Base-by-base conservation (phyloP, 1,140 invertebrate species). In the Zaprionus africanus region DNA sequence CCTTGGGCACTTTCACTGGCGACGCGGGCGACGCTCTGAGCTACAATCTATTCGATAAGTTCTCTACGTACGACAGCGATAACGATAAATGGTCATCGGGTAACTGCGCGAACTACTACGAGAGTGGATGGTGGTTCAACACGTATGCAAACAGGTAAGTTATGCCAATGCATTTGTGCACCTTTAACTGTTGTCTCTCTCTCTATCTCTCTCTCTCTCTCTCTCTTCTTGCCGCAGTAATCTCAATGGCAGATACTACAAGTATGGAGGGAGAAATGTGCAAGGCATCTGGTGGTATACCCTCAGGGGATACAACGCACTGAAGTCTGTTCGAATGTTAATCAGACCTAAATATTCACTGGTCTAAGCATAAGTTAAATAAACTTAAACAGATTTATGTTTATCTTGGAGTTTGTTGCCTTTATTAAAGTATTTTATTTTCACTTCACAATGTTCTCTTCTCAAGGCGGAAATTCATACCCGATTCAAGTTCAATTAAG, bases 51-150 rank as follows among this genome's bases (percentile, higher is more conserved):
- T 94, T 94, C 0, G 94, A 95, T 81, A 94, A 94, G 80, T 97
- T 96, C 92, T 95, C 95, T 28, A 96, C 96, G 0, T 93, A 93
- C 24, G 96, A 97, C 71, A 82, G 93, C 17, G 96, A 97, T 86
- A 95, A 96, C 79, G 96, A 96, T 81, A 94, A 93, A 11, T 78
- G 76, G 93, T 93, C 92, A 51, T 94, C 95, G 41, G 94, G 95
- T 2, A 94, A 95, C 57, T 97, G 96, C 91, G 95, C 96, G 0
- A 83, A 93, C 28, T 93, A 94, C 58, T 95, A 95, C 43, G 93
- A 92, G 28, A 94, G 94, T n/a, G 95, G 94, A 2, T 95, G 95
- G 94, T 96, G 95, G 95, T 95, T 95, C 77, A 94, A 94, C 68
- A 78, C 71, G 17, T 81, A 88, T 28, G 65, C 81, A 15, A 76